Evolutionary conservation across 2,888 invertebrate species (phyloP).

Genomic region (Mesoligia furuncula): DNA sequence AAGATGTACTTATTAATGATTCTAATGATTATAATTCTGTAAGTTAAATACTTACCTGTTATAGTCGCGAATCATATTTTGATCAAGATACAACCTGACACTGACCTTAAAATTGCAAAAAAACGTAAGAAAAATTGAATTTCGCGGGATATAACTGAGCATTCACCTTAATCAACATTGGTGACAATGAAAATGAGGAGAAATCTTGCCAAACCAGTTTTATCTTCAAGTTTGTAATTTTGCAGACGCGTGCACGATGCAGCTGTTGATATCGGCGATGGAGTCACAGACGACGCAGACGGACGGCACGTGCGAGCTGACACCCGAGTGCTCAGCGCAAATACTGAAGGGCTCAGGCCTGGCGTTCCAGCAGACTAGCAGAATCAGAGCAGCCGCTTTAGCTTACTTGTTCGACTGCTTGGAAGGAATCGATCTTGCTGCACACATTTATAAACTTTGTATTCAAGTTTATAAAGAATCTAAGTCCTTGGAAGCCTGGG

Average conservation of each 20-base stretch:
- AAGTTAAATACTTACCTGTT: no score
- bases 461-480: slow-evolving; percentile 87
- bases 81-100: no score
- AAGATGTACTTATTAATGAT: no score
- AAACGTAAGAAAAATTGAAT: no score
- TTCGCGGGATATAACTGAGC: no score
- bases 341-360: slow-evolving; percentile 84
- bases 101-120: no score
- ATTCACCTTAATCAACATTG: slow-evolving; percentile 31
- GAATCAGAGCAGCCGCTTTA: slow-evolving; percentile 79
- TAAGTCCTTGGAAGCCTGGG: slow-evolving; percentile 86
- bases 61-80: no score
- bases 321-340: slow-evolving; percentile 83
- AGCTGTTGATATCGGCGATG: slow-evolving; percentile 86
- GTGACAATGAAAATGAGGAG: slow-evolving; percentile 61
- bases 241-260: slow-evolving; percentile 88
- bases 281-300: slow-evolving; percentile 82
- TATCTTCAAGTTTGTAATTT: slow-evolving; percentile 48
- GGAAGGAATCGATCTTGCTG: slow-evolving; percentile 81
- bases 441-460: slow-evolving; percentile 86
- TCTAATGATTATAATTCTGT: no score
- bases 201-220: slow-evolving; percentile 70
- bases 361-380: slow-evolving; percentile 85
- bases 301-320: slow-evolving; percentile 82
- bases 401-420: slow-evolving; percentile 85